These are phyloP conservation scores for Eumerus sabulonum DNA, from an alignment of 2,888 invertebrate species.

Conservation along the genomic window DNA sequence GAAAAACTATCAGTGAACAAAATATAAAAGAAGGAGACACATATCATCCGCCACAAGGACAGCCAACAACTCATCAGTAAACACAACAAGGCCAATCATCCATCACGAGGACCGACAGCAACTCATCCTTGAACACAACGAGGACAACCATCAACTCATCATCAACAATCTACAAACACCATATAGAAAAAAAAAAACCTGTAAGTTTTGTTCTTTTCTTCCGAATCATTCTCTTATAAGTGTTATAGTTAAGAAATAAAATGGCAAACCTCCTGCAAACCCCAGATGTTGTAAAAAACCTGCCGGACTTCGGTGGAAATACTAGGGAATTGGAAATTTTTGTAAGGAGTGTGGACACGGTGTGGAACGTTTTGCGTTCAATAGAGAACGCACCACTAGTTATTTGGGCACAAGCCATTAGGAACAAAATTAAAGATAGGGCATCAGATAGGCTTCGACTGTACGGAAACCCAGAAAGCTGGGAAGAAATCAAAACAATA, in stretches of 20 bases:
- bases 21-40: no score
- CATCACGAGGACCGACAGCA: no score
- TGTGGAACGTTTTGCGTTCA: neutral
- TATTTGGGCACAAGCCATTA: no score
- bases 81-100: no score
- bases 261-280: slow-evolving; percentile 11
- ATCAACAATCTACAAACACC: no score
- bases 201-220: neutral
- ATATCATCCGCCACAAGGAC: no score
- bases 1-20: no score
- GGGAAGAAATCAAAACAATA: slow-evolving; percentile 10
- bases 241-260: no score
- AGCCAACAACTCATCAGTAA: no score
- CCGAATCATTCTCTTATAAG: neutral
- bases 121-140: no score
- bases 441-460: slow-evolving; percentile 1
- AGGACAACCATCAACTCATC: no score
- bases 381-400: slow-evolving; percentile 11
- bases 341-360: neutral
- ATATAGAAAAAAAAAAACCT: neutral
- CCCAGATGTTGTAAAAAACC: neutral
- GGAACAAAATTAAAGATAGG: no score
- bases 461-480: slow-evolving; percentile 16
- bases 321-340: slow-evolving; percentile 1
- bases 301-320: slow-evolving; percentile 12